Evolutionary conservation across 1,140 invertebrate species (phyloP), one percentile per base, ranked within the genome.

Genomic region (Diorhabda sublineata): DNA sequence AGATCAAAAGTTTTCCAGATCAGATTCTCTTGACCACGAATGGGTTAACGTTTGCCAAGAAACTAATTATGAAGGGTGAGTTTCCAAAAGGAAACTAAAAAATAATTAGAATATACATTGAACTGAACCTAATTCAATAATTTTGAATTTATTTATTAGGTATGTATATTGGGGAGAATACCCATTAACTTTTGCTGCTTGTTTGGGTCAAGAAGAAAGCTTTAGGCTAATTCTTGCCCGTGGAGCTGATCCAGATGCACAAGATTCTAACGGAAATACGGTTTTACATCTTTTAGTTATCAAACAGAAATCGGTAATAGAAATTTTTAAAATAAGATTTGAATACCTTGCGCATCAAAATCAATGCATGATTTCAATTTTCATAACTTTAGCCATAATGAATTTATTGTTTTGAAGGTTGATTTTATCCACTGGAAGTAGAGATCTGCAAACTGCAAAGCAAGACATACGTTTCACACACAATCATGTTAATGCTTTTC

Each of bases 151-250:
- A 66, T 73, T 69, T 77, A 75, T 11, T 76, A 95, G 93, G 5
- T 96, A 98, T 81, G 95, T 98, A 0, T 99, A 99, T 81, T 98
- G 96, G 93, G 97, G 97, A 45, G 97, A 99, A 83, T 99, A 98
- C 84, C 96, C 98, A 0, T 82, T 98, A 8, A 91, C 90, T 63
- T 99, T 99, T 84, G 96, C 97, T 3, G 97, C 97, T 0, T 98
- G 97, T 81, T 84, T 98, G 1, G 94, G 94, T 2, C 97, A 99
- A 83, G 96, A 98, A 80, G 97, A 99, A 81, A 98, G 96, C 80
- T 98, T 97, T 75, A 86, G 97, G 5, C 84, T 99, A 71, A 93
- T 99, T 66, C 80, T 98, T 56, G 94, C 96, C 0, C 91, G 94
- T 81, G 95, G 94, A n/a, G 97, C 96, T 0, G 90, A 98, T 84